Conservation (phyloP, 2,888 invertebrate species). For the Parascotia fuliginaria region DNA sequence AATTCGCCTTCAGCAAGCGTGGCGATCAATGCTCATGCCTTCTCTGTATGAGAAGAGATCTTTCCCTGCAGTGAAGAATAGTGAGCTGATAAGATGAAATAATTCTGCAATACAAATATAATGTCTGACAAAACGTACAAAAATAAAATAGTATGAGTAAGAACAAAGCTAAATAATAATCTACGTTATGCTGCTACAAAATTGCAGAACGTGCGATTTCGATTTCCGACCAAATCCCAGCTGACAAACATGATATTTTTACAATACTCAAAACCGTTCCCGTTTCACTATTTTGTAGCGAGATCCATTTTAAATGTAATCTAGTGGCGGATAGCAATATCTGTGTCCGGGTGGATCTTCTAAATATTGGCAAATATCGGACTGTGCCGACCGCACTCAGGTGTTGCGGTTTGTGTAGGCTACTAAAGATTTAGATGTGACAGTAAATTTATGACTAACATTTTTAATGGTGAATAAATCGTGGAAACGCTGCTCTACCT, state of each 20-base stretch:
- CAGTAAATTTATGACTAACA: neutral
- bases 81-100: too few relatives aligned
- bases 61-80: too few relatives aligned
- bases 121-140: neutral
- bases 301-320: conserved; percentile 56
- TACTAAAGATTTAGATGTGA: neutral
- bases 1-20: too few relatives aligned
- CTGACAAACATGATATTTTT: neutral
- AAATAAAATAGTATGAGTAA: neutral
- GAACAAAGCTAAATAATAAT: neutral
- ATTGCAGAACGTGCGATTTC: neutral
- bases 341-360: conserved; percentile 47
- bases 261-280: conserved; percentile 12
- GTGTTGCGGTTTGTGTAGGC: conserved; percentile 35
- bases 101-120: too few relatives aligned
- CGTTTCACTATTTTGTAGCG: conserved; percentile 19
- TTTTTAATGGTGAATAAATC: too few relatives aligned
- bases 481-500: too few relatives aligned
- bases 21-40: too few relatives aligned
- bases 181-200: neutral
- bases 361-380: conserved; percentile 65
- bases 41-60: too few relatives aligned
- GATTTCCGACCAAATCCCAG: neutral
- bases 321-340: conserved; percentile 53
- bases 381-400: conserved; percentile 40